Conservation (phyloP, 1,140 invertebrate species). For the Drosophila bocki region DNA sequence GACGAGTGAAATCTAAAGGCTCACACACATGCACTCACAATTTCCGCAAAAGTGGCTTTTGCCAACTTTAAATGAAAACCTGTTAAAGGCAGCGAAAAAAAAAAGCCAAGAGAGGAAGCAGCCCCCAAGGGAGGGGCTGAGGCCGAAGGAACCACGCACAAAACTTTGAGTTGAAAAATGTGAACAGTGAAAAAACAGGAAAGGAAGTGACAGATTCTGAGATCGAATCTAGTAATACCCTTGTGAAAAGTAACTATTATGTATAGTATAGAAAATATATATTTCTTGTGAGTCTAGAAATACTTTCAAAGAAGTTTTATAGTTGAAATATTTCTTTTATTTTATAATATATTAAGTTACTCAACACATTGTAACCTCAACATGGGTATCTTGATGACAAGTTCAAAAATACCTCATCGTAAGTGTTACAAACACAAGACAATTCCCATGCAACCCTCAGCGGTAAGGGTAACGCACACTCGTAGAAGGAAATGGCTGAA, state of each 20-base stretch:
- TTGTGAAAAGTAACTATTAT: not conserved
- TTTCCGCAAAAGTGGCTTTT: constrained; percentile 80
- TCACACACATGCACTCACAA: constrained; percentile 61
- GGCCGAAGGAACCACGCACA: constrained; percentile 66
- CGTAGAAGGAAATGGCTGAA: constrained; percentile 41
- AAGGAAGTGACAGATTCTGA: constrained; percentile 20
- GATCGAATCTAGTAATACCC: constrained; percentile 15
- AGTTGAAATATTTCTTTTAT: no score
- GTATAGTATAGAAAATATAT: not conserved
- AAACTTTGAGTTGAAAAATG: constrained; percentile 62
- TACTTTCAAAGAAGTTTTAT: no score
- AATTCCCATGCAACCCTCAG: no score
- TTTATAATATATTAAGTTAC: no score
- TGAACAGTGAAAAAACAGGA: constrained; percentile 23
- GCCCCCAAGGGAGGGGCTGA: constrained; percentile 3
- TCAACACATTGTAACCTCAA: no score
- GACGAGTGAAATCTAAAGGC: constrained; percentile 75
- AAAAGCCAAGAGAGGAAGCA: constrained; percentile 28
- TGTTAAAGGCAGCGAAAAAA: constrained; percentile 61
- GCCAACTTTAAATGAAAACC: constrained; percentile 79
- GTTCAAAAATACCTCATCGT: no score
- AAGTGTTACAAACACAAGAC: no score
- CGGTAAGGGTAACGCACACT: constrained; percentile 5
- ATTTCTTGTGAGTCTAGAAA: no score
- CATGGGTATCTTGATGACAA: no score